These are phyloP conservation scores for Daboia siamensis DNA, from an alignment of 2,113 vertebrate species.

Conservation along the genomic window DNA sequence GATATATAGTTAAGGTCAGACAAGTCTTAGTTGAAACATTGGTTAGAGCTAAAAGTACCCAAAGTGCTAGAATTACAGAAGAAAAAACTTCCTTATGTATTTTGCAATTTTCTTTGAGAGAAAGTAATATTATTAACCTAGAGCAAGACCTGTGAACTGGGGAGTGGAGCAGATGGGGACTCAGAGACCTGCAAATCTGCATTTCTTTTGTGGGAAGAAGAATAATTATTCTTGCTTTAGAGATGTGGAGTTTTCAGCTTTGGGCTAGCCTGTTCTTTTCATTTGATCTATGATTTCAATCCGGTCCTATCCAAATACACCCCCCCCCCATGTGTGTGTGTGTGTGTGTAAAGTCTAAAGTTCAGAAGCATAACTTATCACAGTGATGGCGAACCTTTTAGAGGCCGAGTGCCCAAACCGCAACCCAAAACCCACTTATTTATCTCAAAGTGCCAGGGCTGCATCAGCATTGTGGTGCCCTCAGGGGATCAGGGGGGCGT, in stretches of 20 bases:
- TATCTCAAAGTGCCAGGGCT: too few species aligned
- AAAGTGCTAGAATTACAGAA: neutral
- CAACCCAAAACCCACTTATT: too few species aligned
- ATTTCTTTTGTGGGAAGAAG: neutral
- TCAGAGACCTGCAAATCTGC: neutral
- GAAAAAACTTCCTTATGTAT: neutral
- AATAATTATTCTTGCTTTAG: neutral
- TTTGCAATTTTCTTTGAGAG: neutral
- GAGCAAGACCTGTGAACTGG: neutral
- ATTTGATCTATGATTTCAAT: too few species aligned
- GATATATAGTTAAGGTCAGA: neutral
- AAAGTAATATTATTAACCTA: neutral
- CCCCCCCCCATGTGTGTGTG: too few species aligned
- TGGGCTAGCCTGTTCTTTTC: neutral
- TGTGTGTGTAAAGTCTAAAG: too few species aligned
- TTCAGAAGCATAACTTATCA: too few species aligned
- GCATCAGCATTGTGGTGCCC: too few species aligned
- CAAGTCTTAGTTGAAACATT: neutral
- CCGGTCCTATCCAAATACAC: too few species aligned
- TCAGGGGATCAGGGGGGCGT: too few species aligned
- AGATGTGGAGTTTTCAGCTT: neutral
- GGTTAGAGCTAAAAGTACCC: neutral
- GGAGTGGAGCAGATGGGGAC: neutral
- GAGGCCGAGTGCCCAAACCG: too few species aligned
- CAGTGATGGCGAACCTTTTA: too few species aligned